Base-by-base conservation (phyloP, 1,140 invertebrate species). In the Halictus rubicundus region DNA sequence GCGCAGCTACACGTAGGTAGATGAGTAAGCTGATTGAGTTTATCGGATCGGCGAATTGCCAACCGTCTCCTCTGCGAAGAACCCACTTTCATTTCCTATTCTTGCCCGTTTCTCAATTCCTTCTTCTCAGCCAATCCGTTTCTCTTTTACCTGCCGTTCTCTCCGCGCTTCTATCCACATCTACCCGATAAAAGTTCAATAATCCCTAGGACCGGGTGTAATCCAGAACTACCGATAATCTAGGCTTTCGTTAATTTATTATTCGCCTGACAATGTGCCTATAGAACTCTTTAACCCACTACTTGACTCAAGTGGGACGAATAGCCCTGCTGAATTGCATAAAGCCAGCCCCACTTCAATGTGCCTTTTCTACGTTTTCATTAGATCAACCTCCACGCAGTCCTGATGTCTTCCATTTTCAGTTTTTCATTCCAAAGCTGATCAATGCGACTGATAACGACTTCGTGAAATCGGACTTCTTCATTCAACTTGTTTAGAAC, bases 11-110 rank as follows among this genome's bases (percentile, higher is more conserved):
- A 87, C 84, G 82, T 88, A 87, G 87, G 90, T 84, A 90, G 90
- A 91, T 89, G 90, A 90, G 88, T 90, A 87, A 88, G 89, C 89
- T 91, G 91, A 91, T 92, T 91, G 89, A 88, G 91, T 91, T 92
- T 91, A 91, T 90, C 89, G 90, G 90, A 88, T 89, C 88, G 80
- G 80, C 87, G 86, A 85, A 91, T 90, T 89, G 88, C 88, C 82
- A 87, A 73, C 78, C 83, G 79, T 80, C 84, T 83, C 83, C 71
- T 63, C 66, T 37, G 32, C 42, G 71, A 37, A 25, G 59, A 37
- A n/a, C 59, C 68, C 65, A 64, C 66, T 70, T 85, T 79, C 83
- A 82, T 86, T 85, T 82, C 68, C 83, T 79, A 79, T 85, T 85
- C 83, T 82, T 85, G 27, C 66, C 23, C 61, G 37, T 75, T 86